Evolutionary conservation across 1,140 invertebrate species (phyloP), one percentile per base, ranked within the genome.

Genomic region (Panagrolaimus sp.): DNA sequence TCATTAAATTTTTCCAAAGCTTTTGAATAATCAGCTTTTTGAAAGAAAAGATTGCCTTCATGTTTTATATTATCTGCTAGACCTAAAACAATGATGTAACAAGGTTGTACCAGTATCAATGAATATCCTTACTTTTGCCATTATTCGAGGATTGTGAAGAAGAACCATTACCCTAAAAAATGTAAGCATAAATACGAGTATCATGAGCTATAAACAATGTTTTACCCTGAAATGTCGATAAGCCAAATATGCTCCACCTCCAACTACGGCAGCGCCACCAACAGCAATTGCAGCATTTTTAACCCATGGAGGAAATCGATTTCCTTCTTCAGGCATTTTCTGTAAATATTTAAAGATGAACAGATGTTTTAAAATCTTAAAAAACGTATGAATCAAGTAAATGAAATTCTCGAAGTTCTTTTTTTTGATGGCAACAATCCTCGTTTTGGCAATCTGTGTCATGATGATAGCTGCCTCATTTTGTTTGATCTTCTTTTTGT

Each of bases 41-140:
- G 20, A 27, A 57, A 57, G 51, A 57, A 27, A 1, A 20, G 20
- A 27, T 57, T 57, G 51, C 51, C 51, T 20, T 20, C 51, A 25
- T 57, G 20, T 27, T 57, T 57, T 4, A 57, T 14, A 27, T 27
- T 20, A 20, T 57, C 51, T 25, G 51, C 51, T n/a, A 27, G 13
- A 27, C 20, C 51, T 57, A 27, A 57, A 57, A 51, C 48, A 57
- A n/a, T n/a, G n/a, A n/a, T n/a, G n/a, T n/a, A n/a, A n/a, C 51
- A 57, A 57, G 31, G 20, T 57, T 57, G 27, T 57, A n/a, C n/a
- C n/a, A n/a, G 20, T 25, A 48, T 48, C 1, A 48, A n/a, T 9
- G 4, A 16, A 57, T 27, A 57, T 0, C n/a, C 9, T 25, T 20
- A 53, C 14, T 5, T 9, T 25, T 25, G 27, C 51, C n/a, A 23